Evolutionary conservation across 2,888 invertebrate species (phyloP), one percentile per base, ranked within the genome.

Genomic region (Dioctria linearis): DNA sequence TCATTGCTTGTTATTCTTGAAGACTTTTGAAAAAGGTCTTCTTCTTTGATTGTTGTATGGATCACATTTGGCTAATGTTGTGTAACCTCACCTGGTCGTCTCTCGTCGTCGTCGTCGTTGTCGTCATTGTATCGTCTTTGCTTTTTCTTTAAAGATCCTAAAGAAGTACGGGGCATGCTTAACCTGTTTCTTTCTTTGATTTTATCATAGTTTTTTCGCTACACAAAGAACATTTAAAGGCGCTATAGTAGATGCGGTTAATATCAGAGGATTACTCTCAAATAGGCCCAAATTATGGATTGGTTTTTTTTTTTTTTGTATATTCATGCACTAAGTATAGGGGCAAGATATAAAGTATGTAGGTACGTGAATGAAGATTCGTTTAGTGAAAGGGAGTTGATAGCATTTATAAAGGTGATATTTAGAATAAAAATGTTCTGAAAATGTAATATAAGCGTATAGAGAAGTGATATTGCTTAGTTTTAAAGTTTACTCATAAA

Each of bases 181-280:
- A 73, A 73, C 73, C 73, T 73, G 73, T 73, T 73, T 73, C 73
- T 57, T 73, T 73, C 73, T 39, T 51, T 69, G 69, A 69, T 69
- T 69, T 69, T 69, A 57, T 57, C 73, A 39, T 42, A 59, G 73
- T 73, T 57, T 73, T 73, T 42, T 73, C 57, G 73, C 57, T 57
- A 59, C 59, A 73, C 57, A 40, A 73, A 73, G 73, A 73, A 57
- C 73, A 59, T 73, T 73, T 40, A 67, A 51, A 73, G 59, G 59
- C 59, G 69, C 59, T 73, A 57, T 57, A 73, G 39, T 57, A 73
- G 57, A 57, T 59, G 67, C 43, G 49, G 49, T 73, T 73, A 54
- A 73, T 73, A 73, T 73, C 59, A 73, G 54, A 73, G 73, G 73
- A 73, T 73, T 73, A 59, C 13, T 59, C 25, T 25, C 9, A 40